These are phyloP conservation scores for Corythaeola cristata DNA, from an alignment of 2,113 vertebrate species.

Conservation along the genomic window DNA sequence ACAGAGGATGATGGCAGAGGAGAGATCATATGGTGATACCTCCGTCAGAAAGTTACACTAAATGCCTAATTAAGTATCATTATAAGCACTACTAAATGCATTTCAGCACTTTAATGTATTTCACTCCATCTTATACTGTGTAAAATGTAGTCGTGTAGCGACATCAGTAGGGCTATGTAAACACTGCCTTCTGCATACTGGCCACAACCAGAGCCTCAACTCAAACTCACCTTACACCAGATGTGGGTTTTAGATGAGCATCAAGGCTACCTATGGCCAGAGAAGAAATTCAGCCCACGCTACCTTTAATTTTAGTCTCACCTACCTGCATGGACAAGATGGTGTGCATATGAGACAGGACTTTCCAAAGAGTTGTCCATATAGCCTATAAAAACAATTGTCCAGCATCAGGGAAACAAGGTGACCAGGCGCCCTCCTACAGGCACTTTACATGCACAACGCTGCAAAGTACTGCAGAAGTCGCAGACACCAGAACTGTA, in stretches of 20 bases:
- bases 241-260: not conserved
- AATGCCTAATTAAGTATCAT: not conserved
- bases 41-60: not conserved
- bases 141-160: not conserved
- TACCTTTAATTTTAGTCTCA: not conserved
- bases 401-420: not conserved
- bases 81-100: not conserved
- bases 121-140: not conserved
- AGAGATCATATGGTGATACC: not conserved
- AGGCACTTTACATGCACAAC: not conserved
- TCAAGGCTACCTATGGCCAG: not conserved
- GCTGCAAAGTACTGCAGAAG: not conserved
- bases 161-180: not conserved
- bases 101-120: not conserved
- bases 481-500: not conserved
- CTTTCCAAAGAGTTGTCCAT: not conserved
- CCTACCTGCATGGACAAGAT: not conserved
- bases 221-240: not conserved
- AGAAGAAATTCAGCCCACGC: not conserved
- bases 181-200: not conserved
- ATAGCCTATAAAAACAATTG: not conserved
- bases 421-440: not conserved
- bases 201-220: not conserved
- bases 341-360: rapidly evolving
- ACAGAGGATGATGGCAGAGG: not conserved